Evolutionary conservation across 2,888 invertebrate genomes (phyloP), one percentile per base, ranked within the genome.

Genomic region (Meganola albula): DNA sequence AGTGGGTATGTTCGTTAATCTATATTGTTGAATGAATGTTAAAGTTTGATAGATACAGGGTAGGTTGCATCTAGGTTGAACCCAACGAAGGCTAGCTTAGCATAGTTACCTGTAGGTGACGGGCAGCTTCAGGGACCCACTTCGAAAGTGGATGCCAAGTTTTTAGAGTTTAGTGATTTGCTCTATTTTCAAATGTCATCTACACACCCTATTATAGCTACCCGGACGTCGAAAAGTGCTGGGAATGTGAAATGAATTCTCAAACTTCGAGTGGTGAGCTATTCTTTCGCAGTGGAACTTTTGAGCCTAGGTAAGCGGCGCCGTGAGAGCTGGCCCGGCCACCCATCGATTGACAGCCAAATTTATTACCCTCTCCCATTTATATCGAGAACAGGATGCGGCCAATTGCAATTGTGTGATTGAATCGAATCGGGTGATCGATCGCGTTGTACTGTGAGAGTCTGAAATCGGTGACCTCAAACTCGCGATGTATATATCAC

Each of bases 21-120:
- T 44, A 40, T 53, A 54, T 66, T 65, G 60, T 63, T 64, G 54
- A 51, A 54, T 63, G 58, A 60, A 62, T 56, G 66, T 65, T 67
- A 58, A 63, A 45, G 53, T 62, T 62, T 65, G 61, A 61, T 71
- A 69, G 66, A 56, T 56, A 77, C 77, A 79, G 79, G 79, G 75
- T 78, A 77, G 74, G 71, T 70, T 58, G 64, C 69, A 63, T 70
- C 66, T 63, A 70, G 67, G 66, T 65, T 66, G 69, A 75, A 57
- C 73, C 74, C 74, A 75, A 74, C 71, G 74, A 75, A 73, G 52
- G 50, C 53, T 68, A 62, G 64, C 44, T 55, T 37, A 16, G 7
- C 64, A 64, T 41, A 45, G 40, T 48, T 37, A 50, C 43, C 32
- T 33, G 40, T 50, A 33, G 35, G 37, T 40, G 40, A 41, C 49